Conservation (phyloP, 2,797 vertebrate species). For the Scolopax bukidnonensis region DNA sequence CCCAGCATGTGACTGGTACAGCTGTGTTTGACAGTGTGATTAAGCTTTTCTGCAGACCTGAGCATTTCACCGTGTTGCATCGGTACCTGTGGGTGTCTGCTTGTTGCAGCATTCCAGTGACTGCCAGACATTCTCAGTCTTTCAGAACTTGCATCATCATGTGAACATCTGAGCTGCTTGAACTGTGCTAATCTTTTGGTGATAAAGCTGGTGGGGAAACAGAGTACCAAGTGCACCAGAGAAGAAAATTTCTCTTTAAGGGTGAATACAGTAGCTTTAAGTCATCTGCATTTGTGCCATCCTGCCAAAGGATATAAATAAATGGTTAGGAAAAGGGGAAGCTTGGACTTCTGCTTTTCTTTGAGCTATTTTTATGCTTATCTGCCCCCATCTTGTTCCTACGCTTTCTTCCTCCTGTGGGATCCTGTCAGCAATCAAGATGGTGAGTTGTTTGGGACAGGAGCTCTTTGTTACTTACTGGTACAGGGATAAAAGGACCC, state of each 20-base stretch:
- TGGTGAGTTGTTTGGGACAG: not conserved
- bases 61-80: constrained; percentile 44
- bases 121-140: not conserved
- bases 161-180: not conserved
- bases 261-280: not conserved
- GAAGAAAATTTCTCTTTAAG: not conserved
- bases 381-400: not conserved
- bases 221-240: not conserved
- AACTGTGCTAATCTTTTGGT: not conserved
- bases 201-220: not conserved
- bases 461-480: not conserved
- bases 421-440: not conserved
- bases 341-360: constrained; percentile 21
- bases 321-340: not conserved
- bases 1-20: constrained; percentile 39
- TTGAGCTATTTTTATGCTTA: constrained; percentile 12
- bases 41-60: not conserved
- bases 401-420: not conserved
- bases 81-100: constrained; percentile 36
- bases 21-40: constrained; percentile 8
- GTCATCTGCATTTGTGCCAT: not conserved
- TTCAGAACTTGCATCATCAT: constrained; percentile 53
- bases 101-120: constrained; percentile 35
- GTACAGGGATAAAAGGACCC: not conserved
- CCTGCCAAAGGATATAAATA: not conserved